Evolutionary conservation across 2,113 vertebrate genomes (phyloP).

Genomic region (Zosterops hypoxanthus): DNA sequence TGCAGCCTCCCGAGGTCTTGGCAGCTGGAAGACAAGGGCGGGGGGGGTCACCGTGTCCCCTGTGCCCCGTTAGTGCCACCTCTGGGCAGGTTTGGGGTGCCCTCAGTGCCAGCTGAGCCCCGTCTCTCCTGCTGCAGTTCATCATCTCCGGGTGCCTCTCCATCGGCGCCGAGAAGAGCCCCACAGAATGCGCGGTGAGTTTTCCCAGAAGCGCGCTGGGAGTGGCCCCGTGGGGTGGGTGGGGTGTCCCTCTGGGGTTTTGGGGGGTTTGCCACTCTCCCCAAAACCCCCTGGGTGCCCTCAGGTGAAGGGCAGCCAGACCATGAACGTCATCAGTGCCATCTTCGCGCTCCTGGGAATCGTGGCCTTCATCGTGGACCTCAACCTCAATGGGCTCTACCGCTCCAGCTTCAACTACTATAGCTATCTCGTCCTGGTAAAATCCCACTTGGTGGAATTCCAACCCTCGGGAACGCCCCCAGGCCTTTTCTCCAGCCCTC

Average conservation of each 20-base stretch:
- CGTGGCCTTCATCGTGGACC: slow-evolving; percentile 44
- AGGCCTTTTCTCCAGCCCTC: neutral
- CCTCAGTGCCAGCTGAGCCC: neutral
- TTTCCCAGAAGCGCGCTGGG: fast-evolving
- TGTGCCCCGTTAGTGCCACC: neutral
- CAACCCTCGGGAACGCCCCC: neutral
- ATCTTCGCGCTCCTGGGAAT: slow-evolving; percentile 32
- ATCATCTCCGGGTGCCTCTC: slow-evolving; percentile 59
- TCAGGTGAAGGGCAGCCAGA: slow-evolving; percentile 50
- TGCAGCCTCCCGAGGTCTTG: fast-evolving
- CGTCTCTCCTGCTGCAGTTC: neutral
- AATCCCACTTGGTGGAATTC: neutral
- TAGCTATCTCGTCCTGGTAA: neutral
- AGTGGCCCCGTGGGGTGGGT: fast-evolving
- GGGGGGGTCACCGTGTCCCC: neutral
- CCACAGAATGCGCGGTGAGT: slow-evolving; percentile 36
- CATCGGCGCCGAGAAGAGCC: slow-evolving; percentile 43
- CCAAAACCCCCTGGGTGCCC: fast-evolving
- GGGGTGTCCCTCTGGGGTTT: fast-evolving
- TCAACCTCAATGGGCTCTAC: slow-evolving; percentile 46
- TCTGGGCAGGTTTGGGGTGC: neutral
- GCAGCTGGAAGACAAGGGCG: neutral
- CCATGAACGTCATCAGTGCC: slow-evolving; percentile 58
- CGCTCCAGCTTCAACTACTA: neutral
- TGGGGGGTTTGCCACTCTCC: neutral